Percentiles rank a stretch among this genome's conserved stretches.
These are phyloP conservation scores for Sylvietta virens DNA, from an alignment of 2,113 vertebrate species.

Conservation along the genomic window DNA sequence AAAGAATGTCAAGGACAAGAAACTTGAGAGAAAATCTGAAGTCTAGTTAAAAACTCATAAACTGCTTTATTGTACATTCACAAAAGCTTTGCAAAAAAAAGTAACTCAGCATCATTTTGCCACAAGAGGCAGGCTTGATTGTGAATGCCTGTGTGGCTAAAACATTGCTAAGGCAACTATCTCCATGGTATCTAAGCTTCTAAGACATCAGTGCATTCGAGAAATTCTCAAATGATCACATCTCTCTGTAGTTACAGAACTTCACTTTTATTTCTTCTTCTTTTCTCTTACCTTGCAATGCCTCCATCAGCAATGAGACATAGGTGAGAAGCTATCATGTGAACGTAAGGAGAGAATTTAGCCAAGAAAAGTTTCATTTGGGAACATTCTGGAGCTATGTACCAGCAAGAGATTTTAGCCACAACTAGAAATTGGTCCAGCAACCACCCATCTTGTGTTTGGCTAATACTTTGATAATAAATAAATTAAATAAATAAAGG, in stretches of 20 bases:
- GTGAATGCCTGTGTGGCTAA: neutral
- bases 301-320: neutral
- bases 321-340: neutral
- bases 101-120: neutral
- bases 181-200: conserved; percentile 49
- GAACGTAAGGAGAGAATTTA: neutral
- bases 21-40: neutral
- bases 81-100: neutral
- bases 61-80: neutral
- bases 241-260: neutral
- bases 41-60: neutral
- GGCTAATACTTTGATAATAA: neutral
- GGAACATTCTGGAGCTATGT: neutral
- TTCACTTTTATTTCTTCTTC: neutral
- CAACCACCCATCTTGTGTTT: neutral
- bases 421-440: neutral
- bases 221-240: neutral
- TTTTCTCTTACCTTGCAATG: neutral
- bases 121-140: neutral
- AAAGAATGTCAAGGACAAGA: neutral
- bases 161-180: conserved; percentile 63
- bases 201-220: neutral
- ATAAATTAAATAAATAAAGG: neutral
- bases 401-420: neutral
- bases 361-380: neutral